Evolutionary conservation across 2,888 invertebrate genomes (phyloP), one percentile per base, ranked within the genome.

Genomic region (Tinea pellionella): DNA sequence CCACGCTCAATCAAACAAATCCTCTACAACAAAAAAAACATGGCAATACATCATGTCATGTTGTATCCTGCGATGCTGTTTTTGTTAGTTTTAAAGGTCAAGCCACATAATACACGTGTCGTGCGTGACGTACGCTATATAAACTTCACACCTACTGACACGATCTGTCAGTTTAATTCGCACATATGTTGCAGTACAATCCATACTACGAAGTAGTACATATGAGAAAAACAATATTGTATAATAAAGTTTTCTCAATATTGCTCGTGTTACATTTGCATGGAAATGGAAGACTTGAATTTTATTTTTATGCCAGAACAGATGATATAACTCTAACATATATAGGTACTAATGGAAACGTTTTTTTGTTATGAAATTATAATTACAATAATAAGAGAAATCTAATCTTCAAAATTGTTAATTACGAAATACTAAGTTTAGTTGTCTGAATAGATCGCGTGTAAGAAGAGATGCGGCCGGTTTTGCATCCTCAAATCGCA

Each of bases 351-450:
- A 24, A 24, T 3, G 24, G 6, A 24, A 24, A 24, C 24, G 19
- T 2, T 41, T 41, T 1, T 11, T 24, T 18, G 12, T 24, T 18
- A 18, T 12, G 53, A 24, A 53, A 53, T 24, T 24, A 24, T 53
- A 53, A 53, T 53, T 53, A n/a, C 12, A 24, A 24, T 24, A 24
- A 24, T 24, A n/a, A 32, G 57, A 32, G 57, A 57, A 57, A 57
- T 57, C 57, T 57, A 3, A 57, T 32, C 30, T 57, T 64, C 47
- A 62, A 68, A 67, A 70, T 66, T 67, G 66, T 68, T 73, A 69
- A 74, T 75, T 70, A 68, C 67, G 66, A 65, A 65, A 68, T 72
- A 73, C 71, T 69, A 64, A 66, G 63, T 63, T 53, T 53, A 59
- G 62, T 63, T 61, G 32, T 57, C 16, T 13, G 15, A 30, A 15